phyloP scores from a whole-genome alignment of 2,113 vertebrate species.

The Pygoscelis antarcticus region DNA sequence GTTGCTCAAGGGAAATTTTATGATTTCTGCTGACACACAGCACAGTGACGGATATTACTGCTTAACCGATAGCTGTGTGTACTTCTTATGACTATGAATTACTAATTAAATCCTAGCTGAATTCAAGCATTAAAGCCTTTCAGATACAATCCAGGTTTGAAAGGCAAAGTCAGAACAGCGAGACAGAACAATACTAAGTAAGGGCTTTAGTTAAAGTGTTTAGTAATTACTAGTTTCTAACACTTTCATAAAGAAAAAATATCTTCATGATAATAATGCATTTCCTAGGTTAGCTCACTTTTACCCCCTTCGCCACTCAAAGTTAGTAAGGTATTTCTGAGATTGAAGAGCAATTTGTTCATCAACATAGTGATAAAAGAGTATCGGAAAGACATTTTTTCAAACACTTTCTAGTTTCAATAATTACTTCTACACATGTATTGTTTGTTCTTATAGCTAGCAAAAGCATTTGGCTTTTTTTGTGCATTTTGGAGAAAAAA shows the following conservation, averaged over 20 bases:
- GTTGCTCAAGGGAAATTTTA: constrained; percentile 41
- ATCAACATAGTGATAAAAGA: neutral
- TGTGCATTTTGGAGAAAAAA: neutral
- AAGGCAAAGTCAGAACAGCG: too few relatives aligned
- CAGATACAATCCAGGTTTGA: constrained; percentile 3
- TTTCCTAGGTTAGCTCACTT: neutral
- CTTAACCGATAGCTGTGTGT: constrained; percentile 53
- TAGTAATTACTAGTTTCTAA: neutral
- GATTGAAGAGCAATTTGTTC: neutral
- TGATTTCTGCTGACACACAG: constrained; percentile 61
- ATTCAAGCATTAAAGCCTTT: constrained; percentile 34
- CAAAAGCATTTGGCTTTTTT: neutral
- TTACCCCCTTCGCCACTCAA: neutral
- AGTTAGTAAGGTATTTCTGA: neutral
- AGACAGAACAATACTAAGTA: neutral
- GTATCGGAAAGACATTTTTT: rapidly evolving
- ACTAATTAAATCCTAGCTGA: neutral
- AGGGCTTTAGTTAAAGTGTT: neutral
- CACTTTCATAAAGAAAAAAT: neutral
- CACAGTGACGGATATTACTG: constrained; percentile 23
- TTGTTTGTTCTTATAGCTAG: neutral
- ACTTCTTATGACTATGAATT: constrained; percentile 49
- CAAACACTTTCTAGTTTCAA: neutral
- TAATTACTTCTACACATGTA: neutral
- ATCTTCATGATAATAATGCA: neutral